phyloP scores from a whole-genome alignment of 2,888 invertebrate species.

The Ryuthela nishihirai region DNA sequence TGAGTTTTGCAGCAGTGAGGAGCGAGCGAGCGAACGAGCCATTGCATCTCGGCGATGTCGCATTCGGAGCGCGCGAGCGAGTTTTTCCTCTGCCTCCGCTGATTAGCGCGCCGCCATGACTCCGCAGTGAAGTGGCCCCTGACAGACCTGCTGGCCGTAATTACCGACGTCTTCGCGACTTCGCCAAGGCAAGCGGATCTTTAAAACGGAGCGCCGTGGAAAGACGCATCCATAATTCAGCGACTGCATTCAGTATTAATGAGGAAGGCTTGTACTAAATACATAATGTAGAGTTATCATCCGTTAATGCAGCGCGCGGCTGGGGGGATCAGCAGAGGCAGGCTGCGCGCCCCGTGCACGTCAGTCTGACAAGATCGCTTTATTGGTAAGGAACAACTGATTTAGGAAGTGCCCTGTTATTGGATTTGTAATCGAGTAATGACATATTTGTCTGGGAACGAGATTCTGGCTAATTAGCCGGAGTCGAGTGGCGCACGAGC shows the following conservation, averaged over 20 bases:
- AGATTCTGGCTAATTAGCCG: conserved; percentile 31
- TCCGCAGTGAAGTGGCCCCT: too few species aligned
- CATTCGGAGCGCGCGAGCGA: too few species aligned
- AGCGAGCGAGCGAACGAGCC: too few species aligned
- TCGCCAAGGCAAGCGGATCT: conserved; percentile 8
- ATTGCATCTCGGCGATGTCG: too few species aligned
- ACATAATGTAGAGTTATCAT: conserved; percentile 39
- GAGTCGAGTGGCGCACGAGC: too few species aligned
- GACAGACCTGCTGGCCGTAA: conserved; percentile 19
- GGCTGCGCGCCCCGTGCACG: conserved; percentile 8
- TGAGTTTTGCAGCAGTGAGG: too few species aligned
- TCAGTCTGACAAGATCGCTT: conserved; percentile 12
- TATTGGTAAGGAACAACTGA: conserved; percentile 38
- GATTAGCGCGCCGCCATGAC: too few species aligned
- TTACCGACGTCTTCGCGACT: conserved; percentile 18
- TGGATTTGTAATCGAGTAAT: conserved; percentile 39
- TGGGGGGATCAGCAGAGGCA: not conserved
- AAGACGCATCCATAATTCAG: conserved; percentile 39
- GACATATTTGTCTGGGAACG: conserved; percentile 35
- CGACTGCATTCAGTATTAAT: conserved; percentile 34
- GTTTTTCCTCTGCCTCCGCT: too few species aligned
- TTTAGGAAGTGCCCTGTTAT: conserved; percentile 38
- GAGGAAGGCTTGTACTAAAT: conserved; percentile 38
- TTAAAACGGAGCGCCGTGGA: conserved; percentile 37
- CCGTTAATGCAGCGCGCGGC: conserved; percentile 29